These are phyloP conservation scores for Drosophila dives DNA, from an alignment of 2,888 invertebrate species.

Conservation along the genomic window DNA sequence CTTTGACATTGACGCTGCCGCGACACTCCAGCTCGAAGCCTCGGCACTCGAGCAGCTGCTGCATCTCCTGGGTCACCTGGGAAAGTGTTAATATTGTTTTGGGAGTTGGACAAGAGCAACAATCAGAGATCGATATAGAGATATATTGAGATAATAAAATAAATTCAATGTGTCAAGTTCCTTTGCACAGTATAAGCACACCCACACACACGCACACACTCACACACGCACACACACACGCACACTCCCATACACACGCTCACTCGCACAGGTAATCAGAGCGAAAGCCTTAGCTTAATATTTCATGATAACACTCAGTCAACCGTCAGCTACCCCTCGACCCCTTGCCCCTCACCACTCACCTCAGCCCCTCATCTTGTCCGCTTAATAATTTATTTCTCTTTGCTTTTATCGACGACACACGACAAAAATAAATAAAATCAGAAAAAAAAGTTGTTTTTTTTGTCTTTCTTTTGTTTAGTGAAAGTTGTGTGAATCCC, in stretches of 20 bases:
- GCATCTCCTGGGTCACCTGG: slow-evolving; percentile 95
- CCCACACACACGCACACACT: slow-evolving; percentile 21
- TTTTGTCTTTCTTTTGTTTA: slow-evolving; percentile 15
- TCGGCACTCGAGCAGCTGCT: slow-evolving; percentile 90
- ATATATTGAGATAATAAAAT: slow-evolving; percentile 44
- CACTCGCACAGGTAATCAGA: slow-evolving; percentile 31
- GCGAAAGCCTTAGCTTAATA: slow-evolving; percentile 52
- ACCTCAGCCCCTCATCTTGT: not conserved
- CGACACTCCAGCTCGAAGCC: slow-evolving; percentile 94
- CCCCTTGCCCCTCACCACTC: too few species aligned
- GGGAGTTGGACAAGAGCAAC: not conserved
- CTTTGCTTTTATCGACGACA: slow-evolving; percentile 61
- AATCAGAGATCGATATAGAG: not conserved
- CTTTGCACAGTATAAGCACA: slow-evolving; percentile 44
- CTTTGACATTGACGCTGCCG: slow-evolving; percentile 95
- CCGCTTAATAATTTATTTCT: slow-evolving; percentile 74
- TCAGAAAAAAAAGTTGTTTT: slow-evolving; percentile 48
- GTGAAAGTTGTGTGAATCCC: slow-evolving; percentile 47
- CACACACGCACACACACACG: slow-evolving; percentile 17
- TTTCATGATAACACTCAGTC: slow-evolving; percentile 66
- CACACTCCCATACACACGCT: slow-evolving; percentile 22
- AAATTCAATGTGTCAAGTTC: slow-evolving; percentile 72
- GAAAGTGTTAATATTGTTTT: slow-evolving; percentile 40
- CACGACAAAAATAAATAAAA: slow-evolving; percentile 62
- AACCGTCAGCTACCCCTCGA: not conserved